These are phyloP conservation scores for Proteles cristata DNA, from an alignment of 2,113 vertebrate species.

Conservation along the genomic window DNA sequence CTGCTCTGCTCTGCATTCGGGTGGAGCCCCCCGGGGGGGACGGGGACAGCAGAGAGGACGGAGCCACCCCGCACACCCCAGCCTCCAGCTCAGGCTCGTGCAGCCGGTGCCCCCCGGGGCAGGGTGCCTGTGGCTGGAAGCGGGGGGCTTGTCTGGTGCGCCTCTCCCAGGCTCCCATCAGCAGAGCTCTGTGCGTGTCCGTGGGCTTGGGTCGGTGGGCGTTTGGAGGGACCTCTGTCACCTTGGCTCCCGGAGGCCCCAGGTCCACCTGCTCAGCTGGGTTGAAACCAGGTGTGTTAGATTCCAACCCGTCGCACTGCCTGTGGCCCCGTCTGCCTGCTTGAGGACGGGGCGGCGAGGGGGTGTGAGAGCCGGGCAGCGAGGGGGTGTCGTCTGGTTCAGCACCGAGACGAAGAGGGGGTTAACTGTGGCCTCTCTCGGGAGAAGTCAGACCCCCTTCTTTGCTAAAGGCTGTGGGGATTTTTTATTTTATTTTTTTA, in stretches of 20 bases:
- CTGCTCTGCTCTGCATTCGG: not conserved
- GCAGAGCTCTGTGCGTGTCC: fast-evolving
- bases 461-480: not conserved
- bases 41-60: not conserved
- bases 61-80: fast-evolving
- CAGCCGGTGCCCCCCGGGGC: not conserved
- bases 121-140: not conserved
- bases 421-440: not conserved
- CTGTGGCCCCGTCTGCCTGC: not conserved
- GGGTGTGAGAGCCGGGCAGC: too few species aligned
- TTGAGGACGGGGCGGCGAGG: too few species aligned
- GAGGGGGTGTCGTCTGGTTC: too few species aligned
- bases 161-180: fast-evolving
- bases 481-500: not conserved
- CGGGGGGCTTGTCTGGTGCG: fast-evolving
- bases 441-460: not conserved
- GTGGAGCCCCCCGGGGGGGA: fast-evolving
- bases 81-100: not conserved
- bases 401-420: not conserved
- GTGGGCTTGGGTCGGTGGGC: fast-evolving
- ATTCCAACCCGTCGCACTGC: fast-evolving
- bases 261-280: too few species aligned
- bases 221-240: not conserved
- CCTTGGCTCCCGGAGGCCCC: not conserved
- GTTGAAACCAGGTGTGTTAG: not conserved